These are phyloP conservation scores for Rhinoraja longicauda DNA, from an alignment of 2,797 vertebrate species.

Conservation along the genomic window DNA sequence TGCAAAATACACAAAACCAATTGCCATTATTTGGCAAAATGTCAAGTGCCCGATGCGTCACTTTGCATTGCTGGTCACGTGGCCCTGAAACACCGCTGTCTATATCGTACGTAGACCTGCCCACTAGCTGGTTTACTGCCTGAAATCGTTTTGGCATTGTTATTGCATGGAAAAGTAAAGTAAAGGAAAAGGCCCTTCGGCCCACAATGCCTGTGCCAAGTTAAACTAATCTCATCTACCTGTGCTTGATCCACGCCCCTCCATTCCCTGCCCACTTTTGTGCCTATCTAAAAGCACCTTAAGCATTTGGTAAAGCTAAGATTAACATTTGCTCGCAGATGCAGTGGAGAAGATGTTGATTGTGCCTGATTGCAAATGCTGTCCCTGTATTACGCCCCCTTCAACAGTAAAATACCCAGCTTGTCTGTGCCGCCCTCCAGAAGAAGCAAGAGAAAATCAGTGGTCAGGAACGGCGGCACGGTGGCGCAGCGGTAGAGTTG, in stretches of 20 bases:
- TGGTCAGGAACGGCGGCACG: neutral
- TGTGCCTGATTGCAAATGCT: neutral
- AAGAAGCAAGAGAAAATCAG: neutral
- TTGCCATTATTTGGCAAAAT: neutral
- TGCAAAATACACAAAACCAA: neutral
- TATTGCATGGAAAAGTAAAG: neutral
- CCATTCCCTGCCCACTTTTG: too few relatives aligned
- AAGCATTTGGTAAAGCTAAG: neutral
- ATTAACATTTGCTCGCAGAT: neutral
- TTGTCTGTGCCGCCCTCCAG: neutral
- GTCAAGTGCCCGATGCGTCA: neutral
- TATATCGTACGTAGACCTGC: neutral
- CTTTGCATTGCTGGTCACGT: neutral
- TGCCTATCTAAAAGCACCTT: neutral
- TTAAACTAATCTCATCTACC: too few relatives aligned
- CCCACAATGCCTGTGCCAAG: too few relatives aligned
- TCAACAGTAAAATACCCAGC: neutral
- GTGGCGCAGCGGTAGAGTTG: too few relatives aligned
- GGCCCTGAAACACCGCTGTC: neutral
- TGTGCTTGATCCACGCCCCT: too few relatives aligned
- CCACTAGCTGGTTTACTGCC: neutral
- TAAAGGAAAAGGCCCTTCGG: too few relatives aligned
- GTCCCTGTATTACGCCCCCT: neutral
- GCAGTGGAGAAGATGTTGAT: neutral
- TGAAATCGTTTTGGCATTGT: neutral